These are phyloP conservation scores for Embidobia sp. DNA, from an alignment of 2,888 invertebrate genomes.

Conservation along the genomic window DNA sequence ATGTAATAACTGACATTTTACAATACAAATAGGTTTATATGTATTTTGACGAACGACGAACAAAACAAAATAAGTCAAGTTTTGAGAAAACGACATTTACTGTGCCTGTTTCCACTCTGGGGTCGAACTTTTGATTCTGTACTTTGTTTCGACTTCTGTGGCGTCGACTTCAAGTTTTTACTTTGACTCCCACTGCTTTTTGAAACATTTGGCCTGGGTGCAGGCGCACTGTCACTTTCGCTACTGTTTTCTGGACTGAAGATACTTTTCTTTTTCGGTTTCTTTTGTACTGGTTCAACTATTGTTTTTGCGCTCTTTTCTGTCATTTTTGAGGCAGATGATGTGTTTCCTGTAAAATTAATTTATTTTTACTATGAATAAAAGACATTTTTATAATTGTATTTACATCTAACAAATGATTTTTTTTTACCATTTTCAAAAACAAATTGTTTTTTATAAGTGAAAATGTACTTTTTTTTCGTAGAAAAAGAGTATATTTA, in stretches of 20 bases:
- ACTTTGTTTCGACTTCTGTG: constrained; percentile 79
- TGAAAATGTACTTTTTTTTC: too few species aligned
- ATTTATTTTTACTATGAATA: too few species aligned
- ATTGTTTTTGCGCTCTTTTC: constrained; percentile 71
- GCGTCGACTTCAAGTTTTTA: constrained; percentile 76
- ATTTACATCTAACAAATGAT: too few species aligned
- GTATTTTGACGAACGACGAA: too few species aligned
- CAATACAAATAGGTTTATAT: too few species aligned
- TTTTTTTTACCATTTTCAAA: too few species aligned
- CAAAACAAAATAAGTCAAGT: constrained; percentile 1
- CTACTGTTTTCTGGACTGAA: constrained; percentile 91
- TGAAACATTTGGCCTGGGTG: constrained; percentile 80
- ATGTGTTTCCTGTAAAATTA: constrained; percentile 45
- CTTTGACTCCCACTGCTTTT: constrained; percentile 78
- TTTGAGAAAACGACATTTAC: constrained; percentile 66
- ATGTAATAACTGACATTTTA: too few species aligned
- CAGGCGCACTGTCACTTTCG: constrained; percentile 83
- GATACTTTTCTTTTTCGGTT: constrained; percentile 88
- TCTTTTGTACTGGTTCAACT: constrained; percentile 77
- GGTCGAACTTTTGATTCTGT: constrained; percentile 81
- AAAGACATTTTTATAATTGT: too few species aligned
- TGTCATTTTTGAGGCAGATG: constrained; percentile 66
- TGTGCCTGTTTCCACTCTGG: constrained; percentile 81
- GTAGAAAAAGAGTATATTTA: too few species aligned
- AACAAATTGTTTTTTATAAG: too few species aligned